A percentile compares a stretch with the other conserved stretches of the same genome.
phyloP scores from a whole-genome alignment of 2,888 invertebrate species.

The Epinotia brunnichana region DNA sequence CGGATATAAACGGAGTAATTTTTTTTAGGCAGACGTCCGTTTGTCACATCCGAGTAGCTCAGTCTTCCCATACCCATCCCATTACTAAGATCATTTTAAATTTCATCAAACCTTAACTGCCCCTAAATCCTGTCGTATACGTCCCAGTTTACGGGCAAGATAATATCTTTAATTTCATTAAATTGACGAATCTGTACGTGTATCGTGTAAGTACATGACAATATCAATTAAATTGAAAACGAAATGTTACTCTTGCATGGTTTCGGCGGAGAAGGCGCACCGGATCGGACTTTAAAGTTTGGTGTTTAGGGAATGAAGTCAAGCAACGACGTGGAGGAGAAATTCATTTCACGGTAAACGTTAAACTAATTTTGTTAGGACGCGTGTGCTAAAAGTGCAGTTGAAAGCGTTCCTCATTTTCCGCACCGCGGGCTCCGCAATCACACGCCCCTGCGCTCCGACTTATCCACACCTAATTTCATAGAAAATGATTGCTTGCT shows the following conservation, averaged over 20 bases:
- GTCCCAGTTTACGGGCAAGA: too few relatives aligned
- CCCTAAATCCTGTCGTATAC: too few relatives aligned
- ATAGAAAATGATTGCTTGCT: slow-evolving; percentile 23
- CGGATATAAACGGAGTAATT: too few relatives aligned
- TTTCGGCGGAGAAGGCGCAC: not conserved
- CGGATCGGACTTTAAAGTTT: not conserved
- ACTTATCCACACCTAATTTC: slow-evolving; percentile 37
- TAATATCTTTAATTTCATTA: not conserved
- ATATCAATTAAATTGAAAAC: too few relatives aligned
- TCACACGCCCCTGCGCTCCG: slow-evolving; percentile 50
- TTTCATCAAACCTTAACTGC: too few relatives aligned
- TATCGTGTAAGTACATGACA: not conserved
- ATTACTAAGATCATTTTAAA: too few relatives aligned
- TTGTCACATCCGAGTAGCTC: too few relatives aligned
- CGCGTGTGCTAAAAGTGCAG: slow-evolving; percentile 54
- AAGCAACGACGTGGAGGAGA: slow-evolving; percentile 17
- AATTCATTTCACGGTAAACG: slow-evolving; percentile 46
- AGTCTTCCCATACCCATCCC: too few relatives aligned
- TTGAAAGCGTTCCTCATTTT: slow-evolving; percentile 51
- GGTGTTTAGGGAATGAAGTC: slow-evolving; percentile 12
- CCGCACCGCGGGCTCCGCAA: slow-evolving; percentile 53
- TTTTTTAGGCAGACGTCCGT: too few relatives aligned
- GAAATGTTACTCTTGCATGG: too few relatives aligned
- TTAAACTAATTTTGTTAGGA: slow-evolving; percentile 44
- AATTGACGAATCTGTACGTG: not conserved